Evolutionary conservation across 2,888 invertebrate genomes (phyloP).

Genomic region (Agriopis marginaria): DNA sequence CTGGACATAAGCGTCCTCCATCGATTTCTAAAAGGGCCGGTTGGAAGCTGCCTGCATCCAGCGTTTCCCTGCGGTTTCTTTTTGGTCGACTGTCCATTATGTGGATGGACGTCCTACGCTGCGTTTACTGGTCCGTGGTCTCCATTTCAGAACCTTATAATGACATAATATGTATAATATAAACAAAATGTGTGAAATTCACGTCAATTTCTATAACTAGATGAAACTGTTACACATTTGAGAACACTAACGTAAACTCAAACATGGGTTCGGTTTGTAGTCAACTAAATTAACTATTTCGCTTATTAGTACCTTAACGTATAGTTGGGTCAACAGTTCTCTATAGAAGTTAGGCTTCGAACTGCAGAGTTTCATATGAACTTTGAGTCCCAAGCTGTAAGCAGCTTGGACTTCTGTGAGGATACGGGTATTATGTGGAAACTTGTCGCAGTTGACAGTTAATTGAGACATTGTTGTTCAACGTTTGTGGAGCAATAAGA

Average conservation of each 20-base stretch:
- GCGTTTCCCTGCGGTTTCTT: no score
- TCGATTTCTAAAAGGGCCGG: no score
- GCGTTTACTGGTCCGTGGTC: no score
- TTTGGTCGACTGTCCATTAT: no score
- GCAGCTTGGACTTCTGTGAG: not conserved
- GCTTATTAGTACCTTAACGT: conserved; percentile 6
- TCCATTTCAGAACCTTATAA: no score
- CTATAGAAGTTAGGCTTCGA: conserved; percentile 5
- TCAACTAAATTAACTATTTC: conserved; percentile 10
- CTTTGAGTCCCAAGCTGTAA: conserved; percentile 15
- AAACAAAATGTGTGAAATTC: not conserved
- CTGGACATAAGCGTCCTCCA: no score
- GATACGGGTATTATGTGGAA: conserved; percentile 7
- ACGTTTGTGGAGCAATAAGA: no score
- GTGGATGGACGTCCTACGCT: no score
- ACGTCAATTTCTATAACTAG: not conserved
- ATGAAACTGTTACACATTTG: not conserved
- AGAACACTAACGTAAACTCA: not conserved
- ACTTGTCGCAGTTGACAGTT: conserved; percentile 15
- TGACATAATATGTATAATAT: not conserved
- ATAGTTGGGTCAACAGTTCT: conserved; percentile 11
- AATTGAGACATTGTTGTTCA: not conserved
- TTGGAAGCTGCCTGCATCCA: no score
- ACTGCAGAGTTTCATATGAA: conserved; percentile 13
- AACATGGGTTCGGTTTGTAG: not conserved